Evolutionary conservation across 2,888 invertebrate species (phyloP), one percentile per base, ranked within the genome.

Genomic region (Laspeyria flexula): DNA sequence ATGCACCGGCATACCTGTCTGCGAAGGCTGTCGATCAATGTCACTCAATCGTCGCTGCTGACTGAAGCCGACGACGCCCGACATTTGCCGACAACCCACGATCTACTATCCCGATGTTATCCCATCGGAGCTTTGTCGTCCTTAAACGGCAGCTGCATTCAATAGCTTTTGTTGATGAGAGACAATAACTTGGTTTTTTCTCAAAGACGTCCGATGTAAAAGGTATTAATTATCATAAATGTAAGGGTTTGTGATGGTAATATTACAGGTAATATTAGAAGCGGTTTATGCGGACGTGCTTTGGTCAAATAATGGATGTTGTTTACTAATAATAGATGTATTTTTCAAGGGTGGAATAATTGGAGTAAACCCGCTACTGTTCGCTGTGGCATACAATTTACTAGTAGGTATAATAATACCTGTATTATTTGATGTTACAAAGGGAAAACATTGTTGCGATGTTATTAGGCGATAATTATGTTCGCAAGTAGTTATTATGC

Each of bases 21-120:
- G 60, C 70, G 79, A 77, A 79, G 82, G 77, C 75, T 85, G 90
- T 90, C 90, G 77, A 84, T 91, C 91, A 91, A 83, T 76, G 91
- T 90, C 91, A 82, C 71, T 81, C 81, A 78, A 65, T 61, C 65
- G 51, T 79, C 67, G 73, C 57, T 62, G 69, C 64, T 72, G 73
- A 71, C 67, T 72, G 55, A 62, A 66, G 75, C 73, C 77, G 79
- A 80, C 73, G 60, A 68, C 65, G 71, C 62, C 72, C 74, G 73
- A 77, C 81, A 73, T 74, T 74, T 73, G 74, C 75, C 79, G 86
- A 85, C 83, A 77, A 81, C 79, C 85, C 84, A 86, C 85, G 86
- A 83, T 77, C 75, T 73, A 74, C 80, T 57, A 71, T 75, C 81
- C 78, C 72, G 84, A 85, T 85, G 86, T 86, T 85, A 88, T 89